A percentile compares a stretch with the other conserved stretches of the same genome.
These are phyloP conservation scores for Paracentrotus lividus DNA, from an alignment of 53 echinoderm and acorn worm species.

Conservation along the genomic window DNA sequence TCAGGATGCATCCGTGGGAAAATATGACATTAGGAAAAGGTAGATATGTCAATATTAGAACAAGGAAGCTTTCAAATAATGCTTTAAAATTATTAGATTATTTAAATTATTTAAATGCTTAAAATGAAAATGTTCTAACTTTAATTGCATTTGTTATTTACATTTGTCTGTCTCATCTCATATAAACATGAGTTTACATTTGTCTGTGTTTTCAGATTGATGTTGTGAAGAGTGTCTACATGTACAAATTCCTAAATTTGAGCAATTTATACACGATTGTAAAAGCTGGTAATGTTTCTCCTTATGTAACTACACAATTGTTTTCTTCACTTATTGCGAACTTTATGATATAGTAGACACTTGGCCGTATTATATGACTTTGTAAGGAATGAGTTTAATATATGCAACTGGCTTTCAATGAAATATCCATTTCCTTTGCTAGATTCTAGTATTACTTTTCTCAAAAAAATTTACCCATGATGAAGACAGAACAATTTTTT, in stretches of 20 bases:
- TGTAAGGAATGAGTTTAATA: background rate
- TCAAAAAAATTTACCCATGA: no score
- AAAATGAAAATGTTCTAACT: background rate
- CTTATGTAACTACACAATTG: background rate
- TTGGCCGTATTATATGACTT: background rate
- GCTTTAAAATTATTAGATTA: no score
- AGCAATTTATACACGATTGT: background rate
- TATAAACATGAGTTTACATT: background rate
- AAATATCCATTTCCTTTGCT: background rate
- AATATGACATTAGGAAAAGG: constrained; percentile 87
- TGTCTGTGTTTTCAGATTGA: background rate
- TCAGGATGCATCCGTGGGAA: constrained; percentile 85
- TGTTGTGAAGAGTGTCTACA: background rate
- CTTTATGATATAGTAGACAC: background rate
- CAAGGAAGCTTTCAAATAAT: background rate
- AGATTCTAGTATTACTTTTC: background rate
- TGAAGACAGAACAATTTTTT: no score
- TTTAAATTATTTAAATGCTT: background rate
- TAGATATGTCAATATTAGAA: constrained; percentile 22
- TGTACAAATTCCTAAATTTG: background rate
- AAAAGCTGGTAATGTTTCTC: background rate
- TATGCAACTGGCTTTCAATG: background rate
- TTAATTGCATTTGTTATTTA: background rate
- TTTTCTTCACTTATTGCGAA: no score
- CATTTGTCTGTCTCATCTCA: background rate